Conservation (phyloP, 2,113 vertebrate genomes). For the Gila orcuttii region DNA sequence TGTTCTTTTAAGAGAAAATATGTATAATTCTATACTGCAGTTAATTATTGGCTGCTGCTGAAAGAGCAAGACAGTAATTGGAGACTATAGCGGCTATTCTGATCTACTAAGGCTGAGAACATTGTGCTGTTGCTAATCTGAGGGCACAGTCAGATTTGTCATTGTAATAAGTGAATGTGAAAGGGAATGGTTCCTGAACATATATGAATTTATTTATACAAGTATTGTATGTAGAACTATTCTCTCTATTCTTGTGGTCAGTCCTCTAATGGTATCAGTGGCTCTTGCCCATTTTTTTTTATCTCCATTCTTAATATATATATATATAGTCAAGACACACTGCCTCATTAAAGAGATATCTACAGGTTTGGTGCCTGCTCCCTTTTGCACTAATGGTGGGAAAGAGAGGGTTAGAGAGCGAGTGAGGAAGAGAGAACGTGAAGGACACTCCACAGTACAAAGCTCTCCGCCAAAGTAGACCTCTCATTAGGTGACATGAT, state of each 20-base stretch:
- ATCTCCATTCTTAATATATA: neutral
- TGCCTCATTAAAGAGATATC: conserved; percentile 6
- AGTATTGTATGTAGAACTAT: neutral
- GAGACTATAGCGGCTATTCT: conserved; percentile 50
- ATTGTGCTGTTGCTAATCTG: conserved; percentile 57
- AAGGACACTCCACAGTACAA: conserved; percentile 22
- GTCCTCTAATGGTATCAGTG: neutral
- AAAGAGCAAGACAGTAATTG: conserved; percentile 63
- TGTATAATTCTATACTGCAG: conserved; percentile 58
- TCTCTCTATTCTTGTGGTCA: neutral
- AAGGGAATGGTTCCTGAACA: neutral
- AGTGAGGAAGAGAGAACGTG: conserved; percentile 26
- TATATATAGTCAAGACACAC: neutral
- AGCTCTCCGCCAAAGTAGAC: conserved; percentile 5
- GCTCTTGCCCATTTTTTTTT: neutral
- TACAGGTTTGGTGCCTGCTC: neutral
- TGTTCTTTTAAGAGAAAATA: conserved; percentile 65
- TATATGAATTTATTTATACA: conserved; percentile 1
- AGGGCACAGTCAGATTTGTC: conserved; percentile 51
- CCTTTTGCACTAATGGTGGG: neutral
- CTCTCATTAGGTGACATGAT: conserved; percentile 56
- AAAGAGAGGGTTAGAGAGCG: conserved; percentile 29
- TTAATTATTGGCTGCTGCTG: conserved; percentile 61
- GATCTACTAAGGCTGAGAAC: conserved; percentile 54
- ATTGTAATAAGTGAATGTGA: conserved; percentile 25